phyloP scores from a whole-genome alignment of 1,140 invertebrate genomes.

The Drosophila dunni region DNA sequence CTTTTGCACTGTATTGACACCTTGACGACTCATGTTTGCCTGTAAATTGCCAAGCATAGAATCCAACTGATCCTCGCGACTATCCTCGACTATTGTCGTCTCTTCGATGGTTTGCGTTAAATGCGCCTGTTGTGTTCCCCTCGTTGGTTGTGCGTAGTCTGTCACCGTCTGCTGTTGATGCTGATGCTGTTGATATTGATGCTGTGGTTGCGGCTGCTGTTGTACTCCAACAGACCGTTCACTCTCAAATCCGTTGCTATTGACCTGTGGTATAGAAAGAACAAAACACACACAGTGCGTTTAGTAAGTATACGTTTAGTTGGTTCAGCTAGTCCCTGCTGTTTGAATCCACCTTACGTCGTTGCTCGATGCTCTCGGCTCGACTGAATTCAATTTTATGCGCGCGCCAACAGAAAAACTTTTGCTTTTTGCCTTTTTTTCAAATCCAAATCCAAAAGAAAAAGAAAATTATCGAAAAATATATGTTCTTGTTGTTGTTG shows the following conservation, averaged over 20 bases:
- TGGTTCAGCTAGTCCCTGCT: background rate
- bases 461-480: conserved; percentile 52
- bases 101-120: conserved; percentile 85
- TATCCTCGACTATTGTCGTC: conserved; percentile 73
- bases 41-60: conserved; percentile 92
- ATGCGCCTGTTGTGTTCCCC: conserved; percentile 85
- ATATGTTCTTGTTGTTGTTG: conserved; percentile 41
- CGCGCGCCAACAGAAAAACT: conserved; percentile 73
- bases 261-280: background rate
- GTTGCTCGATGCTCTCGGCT: conserved; percentile 73
- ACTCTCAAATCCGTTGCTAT: background rate
- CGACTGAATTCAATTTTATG: conserved; percentile 84
- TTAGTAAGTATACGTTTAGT: background rate
- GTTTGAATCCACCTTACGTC: conserved; percentile 40
- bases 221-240: conserved; percentile 85
- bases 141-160: conserved; percentile 91
- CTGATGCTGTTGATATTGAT: conserved; percentile 48
- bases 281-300: background rate
- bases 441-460: conserved; percentile 3
- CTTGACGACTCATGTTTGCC: conserved; percentile 98
- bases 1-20: conserved; percentile 98
- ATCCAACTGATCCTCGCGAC: conserved; percentile 90
- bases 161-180: conserved; percentile 85
- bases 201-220: conserved; percentile 68
- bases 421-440: conserved; percentile 72